Evolutionary conservation across 2,888 invertebrate species (phyloP), one percentile per base, ranked within the genome.

Genomic region (Sarcophaga caerulescens): DNA sequence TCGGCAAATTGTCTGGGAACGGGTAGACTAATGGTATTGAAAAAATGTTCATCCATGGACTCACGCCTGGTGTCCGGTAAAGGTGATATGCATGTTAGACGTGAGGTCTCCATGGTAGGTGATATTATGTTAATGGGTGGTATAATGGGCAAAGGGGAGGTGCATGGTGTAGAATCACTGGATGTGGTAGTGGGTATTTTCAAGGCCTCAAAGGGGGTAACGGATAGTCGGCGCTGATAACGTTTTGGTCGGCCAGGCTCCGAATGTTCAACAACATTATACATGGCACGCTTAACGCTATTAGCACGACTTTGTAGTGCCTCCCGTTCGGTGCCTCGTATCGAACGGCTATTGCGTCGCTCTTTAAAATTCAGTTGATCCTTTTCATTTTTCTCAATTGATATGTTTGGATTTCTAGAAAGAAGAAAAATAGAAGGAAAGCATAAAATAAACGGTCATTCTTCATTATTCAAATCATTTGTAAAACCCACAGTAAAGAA

Each of bases 1-100:
- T 97, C 97, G 3, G 97, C 97, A 92, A 97, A 97, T 89, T 96
- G 96, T 47, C 95, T 95, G 10, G 97, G 97, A 66, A 95, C 97
- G 1, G 97, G 97, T 87, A 97, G 93, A 84, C 89, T 93, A 21
- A 93, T 90, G 63, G 91, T 88, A 88, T 91, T 90, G 75, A 93
- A 92, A 85, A 93, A 93, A 81, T 94, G 95, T 65, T 95, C 95
- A 71, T 94, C 94, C 85, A 94, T 93, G 5, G 95, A 95, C 89
- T 95, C 95, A 76, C 96, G 93, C 81, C 93, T 89, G 1, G 90
- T 92, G 90, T 95, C 95, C 11, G 95, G 96, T 91, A 96, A 93
- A 2, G 96, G 96, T 63, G 96, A 96, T 75, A 96, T 94, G 88
- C 95, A 95, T 8, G 94, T 94, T 44, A 95, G 91, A 79, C 95